Base-by-base conservation (phyloP, 2,113 vertebrate species). In the Cyprinodon variegatus region DNA sequence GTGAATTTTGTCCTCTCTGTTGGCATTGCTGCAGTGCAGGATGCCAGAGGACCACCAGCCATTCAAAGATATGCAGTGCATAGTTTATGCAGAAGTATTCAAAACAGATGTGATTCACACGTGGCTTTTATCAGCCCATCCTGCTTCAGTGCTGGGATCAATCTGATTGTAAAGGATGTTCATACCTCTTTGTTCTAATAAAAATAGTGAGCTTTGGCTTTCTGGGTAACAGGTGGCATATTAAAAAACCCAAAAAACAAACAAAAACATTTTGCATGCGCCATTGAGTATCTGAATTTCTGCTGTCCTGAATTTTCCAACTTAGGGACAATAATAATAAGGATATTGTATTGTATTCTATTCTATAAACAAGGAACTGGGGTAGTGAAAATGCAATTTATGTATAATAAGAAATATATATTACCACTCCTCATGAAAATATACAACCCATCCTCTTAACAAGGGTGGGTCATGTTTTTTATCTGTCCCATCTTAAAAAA, bases 1-100 rank as follows among this genome's bases (percentile, higher is more conserved):
- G 74, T 74, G 2, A 50, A 76, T 79, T 76, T 76, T 70, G 76
- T 53, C 60, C 36, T 70, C 66, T 74, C 65, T 76, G 4, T 65
- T 70, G 62, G 37, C 65, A 69, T 83, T 71, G 65, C 79, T 83
- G 85, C 81, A 84, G 17, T 83, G 77, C 82, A 84, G 86, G 20
- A 39, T 81, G 60, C 76, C 72, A 86, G 43, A 65, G n/a, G 61
- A 70, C 74, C 61, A 38, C 79, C 80, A 72, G 50, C 86, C 74
- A 79, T 57, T 74, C n/a, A 72, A 45, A 73, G 38, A 40, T 72
- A 53, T 77, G 62, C 43, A 15, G 63, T 57, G 65, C 29, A 72
- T 22, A 60, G 14, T 65, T 61, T 48, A 67, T 43, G 22, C 17
- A 60, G 43, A 22, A 60, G 64, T 40, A 81, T 37, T 62, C 48